phyloP scores from a whole-genome alignment of 2,888 invertebrate species.

The Trachelus stipa region DNA sequence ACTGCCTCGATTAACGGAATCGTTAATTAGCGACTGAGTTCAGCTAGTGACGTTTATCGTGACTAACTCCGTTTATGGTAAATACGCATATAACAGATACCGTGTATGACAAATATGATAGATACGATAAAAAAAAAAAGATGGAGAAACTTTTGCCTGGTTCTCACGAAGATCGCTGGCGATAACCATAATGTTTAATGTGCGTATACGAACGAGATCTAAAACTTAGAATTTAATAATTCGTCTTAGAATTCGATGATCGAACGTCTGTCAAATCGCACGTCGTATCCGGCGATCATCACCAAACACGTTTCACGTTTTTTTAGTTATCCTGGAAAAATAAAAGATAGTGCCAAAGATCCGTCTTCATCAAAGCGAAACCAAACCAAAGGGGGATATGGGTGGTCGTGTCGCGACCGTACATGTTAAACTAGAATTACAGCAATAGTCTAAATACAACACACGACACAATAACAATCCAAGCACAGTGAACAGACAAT shows the following conservation, averaged over 20 bases:
- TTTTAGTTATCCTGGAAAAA: conserved; percentile 54
- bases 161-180: background rate
- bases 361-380: conserved; percentile 54
- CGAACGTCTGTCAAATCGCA: background rate
- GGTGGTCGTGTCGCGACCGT: background rate
- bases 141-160: background rate
- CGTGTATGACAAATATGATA: background rate
- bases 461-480: background rate
- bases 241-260: background rate
- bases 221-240: background rate
- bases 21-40: no score
- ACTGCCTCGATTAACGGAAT: no score
- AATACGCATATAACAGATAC: background rate
- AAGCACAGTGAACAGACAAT: background rate
- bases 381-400: conserved; percentile 31
- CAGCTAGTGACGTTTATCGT: no score
- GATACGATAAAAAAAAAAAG: background rate
- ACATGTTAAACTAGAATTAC: background rate
- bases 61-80: no score
- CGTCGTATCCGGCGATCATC: conserved; percentile 38
- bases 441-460: background rate
- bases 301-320: conserved; percentile 58
- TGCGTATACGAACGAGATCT: background rate
- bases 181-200: background rate
- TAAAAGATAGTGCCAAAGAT: conserved; percentile 51